Evolutionary conservation across 2,888 invertebrate genomes (phyloP).

Genomic region (Dolichomitus sp.): DNA sequence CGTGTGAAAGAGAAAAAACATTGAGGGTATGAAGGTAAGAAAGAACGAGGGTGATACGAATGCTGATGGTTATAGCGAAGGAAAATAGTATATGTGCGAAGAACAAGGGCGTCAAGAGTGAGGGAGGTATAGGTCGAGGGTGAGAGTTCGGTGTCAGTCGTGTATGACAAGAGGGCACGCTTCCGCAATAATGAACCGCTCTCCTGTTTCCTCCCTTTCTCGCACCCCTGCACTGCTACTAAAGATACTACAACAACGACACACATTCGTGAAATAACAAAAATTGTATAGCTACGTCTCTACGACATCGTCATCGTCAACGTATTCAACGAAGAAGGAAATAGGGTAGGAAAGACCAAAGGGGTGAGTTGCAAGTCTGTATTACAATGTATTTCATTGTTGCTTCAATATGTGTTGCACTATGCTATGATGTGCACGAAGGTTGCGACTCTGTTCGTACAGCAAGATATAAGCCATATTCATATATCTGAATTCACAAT

Average conservation of each 20-base stretch:
- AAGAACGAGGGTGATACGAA: slow-evolving; percentile 37
- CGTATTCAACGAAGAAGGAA: slow-evolving; percentile 25
- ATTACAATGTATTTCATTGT: neutral
- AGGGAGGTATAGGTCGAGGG: slow-evolving; percentile 62
- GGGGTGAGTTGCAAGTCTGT: neutral
- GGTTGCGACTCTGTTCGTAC: neutral
- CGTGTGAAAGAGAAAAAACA: slow-evolving; percentile 14
- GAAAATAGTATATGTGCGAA: slow-evolving; percentile 41
- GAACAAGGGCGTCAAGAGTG: slow-evolving; percentile 52
- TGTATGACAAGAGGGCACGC: slow-evolving; percentile 76
- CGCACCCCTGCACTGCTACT: slow-evolving; percentile 41
- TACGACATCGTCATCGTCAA: slow-evolving; percentile 49
- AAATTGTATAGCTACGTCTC: slow-evolving; percentile 30
- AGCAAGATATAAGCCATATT: neutral
- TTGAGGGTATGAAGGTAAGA: slow-evolving; percentile 36
- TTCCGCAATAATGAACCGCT: slow-evolving; percentile 79
- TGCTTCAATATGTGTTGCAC: neutral
- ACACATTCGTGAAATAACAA: slow-evolving; percentile 43
- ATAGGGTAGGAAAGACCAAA: neutral
- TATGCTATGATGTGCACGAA: neutral
- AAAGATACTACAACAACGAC: slow-evolving; percentile 58
- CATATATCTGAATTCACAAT: neutral
- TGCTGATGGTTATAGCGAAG: slow-evolving; percentile 37
- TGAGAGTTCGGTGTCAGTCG: slow-evolving; percentile 73
- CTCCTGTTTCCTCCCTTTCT: slow-evolving; percentile 62